A percentile compares a stretch with the other conserved stretches of the same genome.
phyloP scores from a whole-genome alignment of 2,888 invertebrate species.

The Scrobipalpa atriplicella region DNA sequence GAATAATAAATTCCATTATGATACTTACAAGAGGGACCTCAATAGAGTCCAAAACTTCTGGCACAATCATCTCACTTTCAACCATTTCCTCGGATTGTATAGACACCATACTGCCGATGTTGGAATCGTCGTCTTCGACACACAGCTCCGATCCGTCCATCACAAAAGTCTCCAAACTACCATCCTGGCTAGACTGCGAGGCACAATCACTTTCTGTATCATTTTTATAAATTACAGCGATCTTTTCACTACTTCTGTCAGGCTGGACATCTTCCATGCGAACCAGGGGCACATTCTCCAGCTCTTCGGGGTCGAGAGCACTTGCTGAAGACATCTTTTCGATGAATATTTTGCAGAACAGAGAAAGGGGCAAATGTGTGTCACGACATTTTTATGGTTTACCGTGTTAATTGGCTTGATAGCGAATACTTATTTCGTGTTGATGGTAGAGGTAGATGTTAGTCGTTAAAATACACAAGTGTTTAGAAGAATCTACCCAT shows the following conservation, averaged over 20 bases:
- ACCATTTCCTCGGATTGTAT: slow-evolving; percentile 58
- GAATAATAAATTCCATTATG: neutral
- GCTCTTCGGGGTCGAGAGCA: slow-evolving; percentile 61
- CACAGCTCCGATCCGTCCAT: slow-evolving; percentile 53
- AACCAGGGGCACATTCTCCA: slow-evolving; percentile 68
- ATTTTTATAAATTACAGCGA: neutral
- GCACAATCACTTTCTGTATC: neutral
- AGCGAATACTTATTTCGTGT: too few relatives aligned
- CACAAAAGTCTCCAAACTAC: slow-evolving; percentile 49
- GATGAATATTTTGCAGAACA: neutral
- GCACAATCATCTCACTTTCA: slow-evolving; percentile 54
- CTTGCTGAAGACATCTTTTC: slow-evolving; percentile 58
- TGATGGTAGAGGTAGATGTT: too few relatives aligned
- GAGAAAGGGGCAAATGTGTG: neutral
- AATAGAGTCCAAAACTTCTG: slow-evolving; percentile 39
- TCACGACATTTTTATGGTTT: slow-evolving; percentile 2
- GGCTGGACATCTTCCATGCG: slow-evolving; percentile 74
- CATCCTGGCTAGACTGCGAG: slow-evolving; percentile 36
- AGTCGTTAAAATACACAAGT: too few relatives aligned
- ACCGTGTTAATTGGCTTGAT: too few relatives aligned
- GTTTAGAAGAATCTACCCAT: too few relatives aligned
- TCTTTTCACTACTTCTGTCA: slow-evolving; percentile 20
- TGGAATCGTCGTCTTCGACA: slow-evolving; percentile 60
- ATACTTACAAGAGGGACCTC: slow-evolving; percentile 42
- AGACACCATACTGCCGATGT: slow-evolving; percentile 69